Evolutionary conservation across 2,888 invertebrate genomes (phyloP), one percentile per base, ranked within the genome.

Genomic region (Meta bourneti): DNA sequence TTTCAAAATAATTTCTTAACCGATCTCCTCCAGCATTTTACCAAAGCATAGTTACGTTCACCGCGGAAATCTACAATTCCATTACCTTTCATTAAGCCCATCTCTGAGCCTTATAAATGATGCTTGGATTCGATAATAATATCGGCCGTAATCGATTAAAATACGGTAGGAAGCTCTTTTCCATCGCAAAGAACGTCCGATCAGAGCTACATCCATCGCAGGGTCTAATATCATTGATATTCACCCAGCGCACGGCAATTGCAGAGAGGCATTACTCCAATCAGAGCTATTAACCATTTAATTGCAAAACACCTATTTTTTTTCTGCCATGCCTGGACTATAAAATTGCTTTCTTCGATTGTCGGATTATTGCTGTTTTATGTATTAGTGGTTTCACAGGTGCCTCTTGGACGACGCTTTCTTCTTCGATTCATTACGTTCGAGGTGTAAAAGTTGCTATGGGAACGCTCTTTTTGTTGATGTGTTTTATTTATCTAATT

Each of bases 221-320:
- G 34, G 34, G 34, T 34, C 34, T 34, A 34, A 34, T 1, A 34
- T 13, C 74, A 84, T 84, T 84, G 79, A 54, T 79, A 87, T 87
- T 80, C 87, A 20, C 54, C 54, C 20, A 54, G 71, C 54, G 72
- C 54, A 54, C 75, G 9, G 75, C 74, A 52, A 84, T 54, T 48
- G 74, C 75, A 54, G 78, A 69, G 72, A 52, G 16, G 72, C 88
- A 81, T 74, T 88, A 80, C 34, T 13, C 34, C 75, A 49, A 81
- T 74, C 88, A 81, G 72, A 61, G 61, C 88, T 88, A 88, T 88
- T 88, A 88, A 81, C 88, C 81, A 80, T 88, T 81, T 88, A 61
- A 61, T 61, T 61, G 61, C 61, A 61, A 61, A 61, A 61, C 61
- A 61, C 61, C 61, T 61, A 5, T 6, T 61, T 61, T 61, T 61